Evolutionary conservation across 2,888 invertebrate species (phyloP).

Genomic region (Spilosoma lubricipeda): DNA sequence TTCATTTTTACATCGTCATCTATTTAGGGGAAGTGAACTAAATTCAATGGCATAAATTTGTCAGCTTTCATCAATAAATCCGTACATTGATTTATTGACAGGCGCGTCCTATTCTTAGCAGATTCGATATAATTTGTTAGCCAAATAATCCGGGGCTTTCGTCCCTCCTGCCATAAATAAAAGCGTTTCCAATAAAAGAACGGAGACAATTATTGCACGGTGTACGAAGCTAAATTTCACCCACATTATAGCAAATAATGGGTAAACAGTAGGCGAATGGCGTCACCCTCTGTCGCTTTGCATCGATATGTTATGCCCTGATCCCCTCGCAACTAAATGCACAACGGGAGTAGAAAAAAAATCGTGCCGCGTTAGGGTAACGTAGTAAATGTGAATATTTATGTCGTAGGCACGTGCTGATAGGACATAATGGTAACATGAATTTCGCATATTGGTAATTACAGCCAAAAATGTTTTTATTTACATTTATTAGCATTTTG

Average conservation of each 20-base stretch:
- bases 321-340: conserved; percentile 83
- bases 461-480: conserved; percentile 56
- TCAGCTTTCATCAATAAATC: conserved; percentile 80
- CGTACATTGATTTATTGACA: conserved; percentile 82
- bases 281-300: conserved; percentile 74
- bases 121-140: conserved; percentile 85
- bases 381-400: conserved; percentile 84
- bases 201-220: conserved; percentile 79
- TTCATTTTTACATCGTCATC: conserved; percentile 53
- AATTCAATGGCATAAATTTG: conserved; percentile 64
- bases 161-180: conserved; percentile 61
- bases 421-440: conserved; percentile 77
- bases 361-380: conserved; percentile 69
- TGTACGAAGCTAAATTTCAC: conserved; percentile 82
- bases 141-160: conserved; percentile 84
- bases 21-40: conserved; percentile 57
- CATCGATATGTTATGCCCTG: conserved; percentile 80
- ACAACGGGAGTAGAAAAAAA: conserved; percentile 80
- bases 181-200: conserved; percentile 74
- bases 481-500: conserved; percentile 33
- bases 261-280: conserved; percentile 79
- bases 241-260: conserved; percentile 85
- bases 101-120: conserved; percentile 80
- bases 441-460: conserved; percentile 82
- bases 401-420: conserved; percentile 83